A percentile compares a stretch with the other conserved stretches of the same genome.
phyloP scores from a whole-genome alignment of 2,113 vertebrate genomes.

The Thalassarche chlororhynchos region DNA sequence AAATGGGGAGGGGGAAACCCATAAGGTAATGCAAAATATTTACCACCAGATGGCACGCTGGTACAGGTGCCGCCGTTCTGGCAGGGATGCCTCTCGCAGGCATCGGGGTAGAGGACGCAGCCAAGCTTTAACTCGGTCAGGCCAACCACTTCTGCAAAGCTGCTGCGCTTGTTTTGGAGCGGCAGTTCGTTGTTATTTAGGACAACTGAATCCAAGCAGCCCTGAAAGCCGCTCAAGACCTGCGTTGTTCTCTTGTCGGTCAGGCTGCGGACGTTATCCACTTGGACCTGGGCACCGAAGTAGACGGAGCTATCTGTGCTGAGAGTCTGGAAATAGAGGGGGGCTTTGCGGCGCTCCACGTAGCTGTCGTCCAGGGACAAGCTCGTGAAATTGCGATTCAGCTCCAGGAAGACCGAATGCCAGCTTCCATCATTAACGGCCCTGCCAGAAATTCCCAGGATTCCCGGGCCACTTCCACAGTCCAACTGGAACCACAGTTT shows the following conservation, averaged over 20 bases:
- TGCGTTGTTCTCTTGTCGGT: slow-evolving; percentile 81
- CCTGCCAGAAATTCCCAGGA: slow-evolving; percentile 90
- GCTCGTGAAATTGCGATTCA: slow-evolving; percentile 93
- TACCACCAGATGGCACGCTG: slow-evolving; percentile 89
- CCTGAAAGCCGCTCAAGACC: slow-evolving; percentile 91
- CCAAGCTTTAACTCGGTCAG: slow-evolving; percentile 92
- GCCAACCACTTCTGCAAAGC: slow-evolving; percentile 92
- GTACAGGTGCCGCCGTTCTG: slow-evolving; percentile 89
- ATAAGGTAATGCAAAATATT: slow-evolving; percentile 31
- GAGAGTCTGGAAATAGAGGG: slow-evolving; percentile 80
- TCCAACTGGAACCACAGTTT: slow-evolving; percentile 95
- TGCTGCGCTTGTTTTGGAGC: slow-evolving; percentile 93
- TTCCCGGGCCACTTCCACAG: slow-evolving; percentile 83
- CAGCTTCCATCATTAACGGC: slow-evolving; percentile 92
- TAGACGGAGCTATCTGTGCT: slow-evolving; percentile 86
- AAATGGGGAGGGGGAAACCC: neutral
- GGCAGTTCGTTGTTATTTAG: slow-evolving; percentile 92
- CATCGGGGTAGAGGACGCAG: slow-evolving; percentile 91
- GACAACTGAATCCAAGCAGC: slow-evolving; percentile 92
- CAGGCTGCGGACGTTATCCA: slow-evolving; percentile 82
- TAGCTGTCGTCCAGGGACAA: slow-evolving; percentile 93
- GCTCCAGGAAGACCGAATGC: slow-evolving; percentile 93
- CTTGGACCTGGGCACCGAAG: slow-evolving; percentile 93
- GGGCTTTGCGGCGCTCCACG: slow-evolving; percentile 86
- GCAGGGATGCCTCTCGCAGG: slow-evolving; percentile 88